Base-by-base conservation (phyloP, 2,888 invertebrate species). In the Callyntrura guangdongensis region DNA sequence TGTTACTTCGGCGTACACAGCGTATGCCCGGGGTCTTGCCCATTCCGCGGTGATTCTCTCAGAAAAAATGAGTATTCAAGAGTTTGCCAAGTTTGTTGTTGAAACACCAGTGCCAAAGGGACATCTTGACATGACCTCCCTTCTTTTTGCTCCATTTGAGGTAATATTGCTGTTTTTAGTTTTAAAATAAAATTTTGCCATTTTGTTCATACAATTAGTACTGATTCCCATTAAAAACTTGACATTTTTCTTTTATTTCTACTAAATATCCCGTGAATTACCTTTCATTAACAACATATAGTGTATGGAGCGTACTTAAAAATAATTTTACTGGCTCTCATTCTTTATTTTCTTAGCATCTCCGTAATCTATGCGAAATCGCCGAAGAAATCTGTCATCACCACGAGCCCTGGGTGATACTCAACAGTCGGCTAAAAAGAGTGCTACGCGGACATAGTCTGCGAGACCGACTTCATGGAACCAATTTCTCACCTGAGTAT, bases 51-150 rank as follows among this genome's bases (percentile, higher is more conserved):
- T 86, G 90, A 92, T 93, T 84, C 91, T 94, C 6, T 89, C 93
- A n/a, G 92, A 93, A 20, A 94, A 94, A 86, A 94, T 94, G 93
- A 92, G 92, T 61, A 64, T 93, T 49, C 92, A 93, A 91, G 85
- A 89, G 14, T 94, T 94, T 91, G 93, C 94, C 81, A 86, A 92
- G 74, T 94, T 94, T 89, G 93, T 94, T 49, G 82, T 94, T 74
- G 93, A 93, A 89, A 94, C 92, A 20, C 92, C 92, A 59, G 93
- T 93, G 92, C 94, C 94, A 92, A 94, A 94, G 89, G 94, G 94
- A 92, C 94, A 94, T 91, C 91, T 93, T 27, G 94, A 94, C 87
- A 91, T 94, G 91, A 94, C 94, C 25, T 92, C 92, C 12, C 77
- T 93, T n/a, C 91, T 94, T 81, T 94, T 93, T 92, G 93, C 93